Conservation (phyloP, 2,797 vertebrate species). For the Threskiornis aethiopicus region DNA sequence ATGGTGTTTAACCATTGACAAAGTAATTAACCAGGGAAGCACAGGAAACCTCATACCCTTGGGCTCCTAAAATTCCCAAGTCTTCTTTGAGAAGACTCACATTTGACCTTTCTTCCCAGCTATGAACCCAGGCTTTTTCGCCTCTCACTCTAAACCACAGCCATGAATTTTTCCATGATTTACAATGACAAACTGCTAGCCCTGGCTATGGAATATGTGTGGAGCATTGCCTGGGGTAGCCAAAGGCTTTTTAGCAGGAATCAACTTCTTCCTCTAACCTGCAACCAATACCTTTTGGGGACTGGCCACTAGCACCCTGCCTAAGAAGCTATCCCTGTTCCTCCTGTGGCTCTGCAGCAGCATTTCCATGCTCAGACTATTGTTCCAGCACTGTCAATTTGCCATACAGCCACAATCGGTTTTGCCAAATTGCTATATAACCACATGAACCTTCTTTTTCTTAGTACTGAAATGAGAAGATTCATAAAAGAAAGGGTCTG, state of each 20-base stretch:
- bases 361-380: not conserved
- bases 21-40: not conserved
- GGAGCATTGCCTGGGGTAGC: not conserved
- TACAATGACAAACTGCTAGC: not conserved
- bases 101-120: not conserved
- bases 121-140: not conserved
- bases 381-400: not conserved
- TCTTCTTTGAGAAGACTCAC: not conserved
- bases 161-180: not conserved
- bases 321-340: not conserved
- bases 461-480: not conserved
- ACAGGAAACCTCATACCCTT: not conserved
- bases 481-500: not conserved
- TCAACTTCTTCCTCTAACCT: not conserved
- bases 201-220: not conserved
- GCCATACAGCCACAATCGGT: accelerated
- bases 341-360: not conserved
- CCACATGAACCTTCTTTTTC: not conserved
- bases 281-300: not conserved
- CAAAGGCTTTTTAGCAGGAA: not conserved
- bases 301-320: not conserved
- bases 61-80: not conserved
- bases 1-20: not conserved
- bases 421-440: not conserved
- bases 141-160: not conserved